Percentiles rank a stretch among this genome's conserved stretches.
These are phyloP conservation scores for Athetis lepigone DNA, from an alignment of 2,888 invertebrate species.

Conservation along the genomic window DNA sequence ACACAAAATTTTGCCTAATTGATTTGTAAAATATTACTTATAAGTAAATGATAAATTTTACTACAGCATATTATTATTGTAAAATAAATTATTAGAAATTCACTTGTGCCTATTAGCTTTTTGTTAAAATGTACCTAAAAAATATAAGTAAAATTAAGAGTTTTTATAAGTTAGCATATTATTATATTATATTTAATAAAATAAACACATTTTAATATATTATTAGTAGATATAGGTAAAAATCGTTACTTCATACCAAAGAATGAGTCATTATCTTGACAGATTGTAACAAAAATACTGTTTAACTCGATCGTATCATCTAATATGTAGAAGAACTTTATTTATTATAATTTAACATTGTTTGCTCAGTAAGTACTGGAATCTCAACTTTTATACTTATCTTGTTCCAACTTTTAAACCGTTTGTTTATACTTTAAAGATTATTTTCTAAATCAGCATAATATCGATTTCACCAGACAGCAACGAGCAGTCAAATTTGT, in stretches of 20 bases:
- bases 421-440: too few species aligned
- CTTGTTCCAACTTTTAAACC: too few species aligned
- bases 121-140: background rate
- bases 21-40: too few species aligned
- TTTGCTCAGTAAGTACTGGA: too few species aligned
- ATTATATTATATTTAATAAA: too few species aligned
- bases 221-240: conserved; percentile 1
- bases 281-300: conserved; percentile 18
- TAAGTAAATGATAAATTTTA: conserved; percentile 3
- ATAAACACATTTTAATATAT: background rate
- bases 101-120: background rate
- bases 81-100: too few species aligned
- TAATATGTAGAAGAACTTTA: too few species aligned
- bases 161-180: conserved; percentile 1
- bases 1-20: conserved; percentile 11
- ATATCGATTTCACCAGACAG: too few species aligned
- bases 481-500: too few species aligned
- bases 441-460: too few species aligned
- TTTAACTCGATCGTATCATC: background rate
- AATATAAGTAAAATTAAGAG: background rate
- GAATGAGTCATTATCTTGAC: conserved; percentile 41
- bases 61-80: background rate
- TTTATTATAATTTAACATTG: too few species aligned
- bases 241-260: conserved; percentile 46
- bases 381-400: too few species aligned